phyloP scores from a whole-genome alignment of 2,888 invertebrate genomes.

The Drosophila suboccidentalis region DNA sequence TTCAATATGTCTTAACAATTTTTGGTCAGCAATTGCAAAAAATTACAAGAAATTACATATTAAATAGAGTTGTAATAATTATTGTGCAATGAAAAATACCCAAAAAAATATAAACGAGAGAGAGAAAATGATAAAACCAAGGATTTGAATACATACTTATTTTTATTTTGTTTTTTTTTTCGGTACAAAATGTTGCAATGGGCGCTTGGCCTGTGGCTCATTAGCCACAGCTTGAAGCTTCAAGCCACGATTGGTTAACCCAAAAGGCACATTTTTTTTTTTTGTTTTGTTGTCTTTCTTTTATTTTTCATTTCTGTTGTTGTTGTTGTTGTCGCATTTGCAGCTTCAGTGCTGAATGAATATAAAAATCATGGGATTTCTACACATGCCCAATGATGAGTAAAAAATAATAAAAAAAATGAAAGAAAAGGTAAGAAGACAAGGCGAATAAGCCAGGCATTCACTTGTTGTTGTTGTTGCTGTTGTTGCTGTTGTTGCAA shows the following conservation, averaged over 20 bases:
- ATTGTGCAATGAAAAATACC: conserved; percentile 64
- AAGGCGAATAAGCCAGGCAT: conserved; percentile 39
- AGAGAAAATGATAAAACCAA: conserved; percentile 22
- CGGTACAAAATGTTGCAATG: conserved; percentile 66
- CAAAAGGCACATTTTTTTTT: conserved; percentile 33
- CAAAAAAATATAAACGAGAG: conserved; percentile 4
- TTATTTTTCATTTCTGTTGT: conserved; percentile 9
- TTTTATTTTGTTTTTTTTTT: conserved; percentile 6
- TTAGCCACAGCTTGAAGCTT: conserved; percentile 51
- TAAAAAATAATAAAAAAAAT: conserved; percentile 38
- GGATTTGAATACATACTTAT: conserved; percentile 71
- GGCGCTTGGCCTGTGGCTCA: conserved; percentile 51
- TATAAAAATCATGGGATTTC: conserved; percentile 77
- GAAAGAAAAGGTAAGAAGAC: conserved; percentile 29
- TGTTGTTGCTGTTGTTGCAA: conserved; percentile 30
- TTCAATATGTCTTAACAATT: conserved; percentile 43
- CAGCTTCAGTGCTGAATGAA: conserved; percentile 70
- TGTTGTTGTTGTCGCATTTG: conserved; percentile 62
- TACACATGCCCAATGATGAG: conserved; percentile 66
- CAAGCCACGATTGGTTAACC: conserved; percentile 64
- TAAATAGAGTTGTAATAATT: conserved; percentile 59
- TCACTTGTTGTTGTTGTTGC: conserved; percentile 30
- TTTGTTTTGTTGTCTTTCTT: conserved; percentile 40
- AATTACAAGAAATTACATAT: conserved; percentile 20
- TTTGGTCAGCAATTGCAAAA: conserved; percentile 32